Conservation (phyloP, 2,113 vertebrate species). For the Poeciliopsis turrubarensis region DNA sequence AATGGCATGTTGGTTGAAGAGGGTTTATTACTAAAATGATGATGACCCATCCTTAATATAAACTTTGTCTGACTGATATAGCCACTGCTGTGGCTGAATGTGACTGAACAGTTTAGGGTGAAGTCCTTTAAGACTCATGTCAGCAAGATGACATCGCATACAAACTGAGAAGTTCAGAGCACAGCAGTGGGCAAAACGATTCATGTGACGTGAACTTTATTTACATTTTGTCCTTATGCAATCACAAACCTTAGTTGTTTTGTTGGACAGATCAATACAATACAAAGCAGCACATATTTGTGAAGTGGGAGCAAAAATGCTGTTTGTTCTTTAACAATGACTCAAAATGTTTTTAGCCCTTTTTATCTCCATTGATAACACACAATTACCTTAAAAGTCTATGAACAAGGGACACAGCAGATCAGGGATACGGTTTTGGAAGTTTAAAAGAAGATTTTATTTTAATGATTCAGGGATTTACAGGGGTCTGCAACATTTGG, state of each 20-base stretch:
- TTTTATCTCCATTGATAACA: not conserved
- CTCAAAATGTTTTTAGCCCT: not conserved
- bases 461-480: too few species aligned
- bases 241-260: not conserved
- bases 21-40: slow-evolving; percentile 71
- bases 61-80: slow-evolving; percentile 62
- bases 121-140: not conserved
- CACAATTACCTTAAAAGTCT: not conserved
- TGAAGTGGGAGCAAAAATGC: not conserved
- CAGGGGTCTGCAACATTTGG: too few species aligned
- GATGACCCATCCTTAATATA: slow-evolving; percentile 55
- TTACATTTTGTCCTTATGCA: not conserved
- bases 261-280: not conserved
- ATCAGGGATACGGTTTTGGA: too few species aligned
- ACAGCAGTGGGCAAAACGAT: not conserved
- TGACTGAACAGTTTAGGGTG: slow-evolving; percentile 15
- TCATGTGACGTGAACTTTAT: not conserved
- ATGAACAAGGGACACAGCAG: not conserved
- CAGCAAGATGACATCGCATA: slow-evolving; percentile 2
- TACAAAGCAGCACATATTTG: not conserved
- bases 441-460: too few species aligned
- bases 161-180: slow-evolving; percentile 12
- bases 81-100: slow-evolving; percentile 26
- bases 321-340: not conserved
- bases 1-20: slow-evolving; percentile 73